Evolutionary conservation across 2,888 invertebrate genomes (phyloP).

Genomic region (Eupithecia pulchellata): DNA sequence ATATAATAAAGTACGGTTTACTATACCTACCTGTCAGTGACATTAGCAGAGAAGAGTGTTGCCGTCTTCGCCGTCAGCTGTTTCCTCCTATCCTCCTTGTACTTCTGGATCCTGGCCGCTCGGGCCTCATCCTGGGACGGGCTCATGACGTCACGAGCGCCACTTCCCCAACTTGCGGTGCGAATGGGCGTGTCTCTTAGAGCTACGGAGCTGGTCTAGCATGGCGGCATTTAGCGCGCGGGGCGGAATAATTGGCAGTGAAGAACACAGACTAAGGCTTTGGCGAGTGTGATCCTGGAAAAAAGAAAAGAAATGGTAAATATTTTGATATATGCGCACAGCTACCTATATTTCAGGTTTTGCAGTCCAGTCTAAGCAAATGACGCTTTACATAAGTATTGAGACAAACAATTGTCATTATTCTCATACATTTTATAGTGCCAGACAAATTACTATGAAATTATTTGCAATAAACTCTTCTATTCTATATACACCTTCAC

Average conservation of each 20-base stretch:
- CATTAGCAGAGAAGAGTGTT: conserved; percentile 87
- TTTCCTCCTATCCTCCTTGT: conserved; percentile 89
- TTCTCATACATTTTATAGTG: too few relatives aligned
- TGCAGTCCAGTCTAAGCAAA: too few relatives aligned
- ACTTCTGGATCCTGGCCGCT: conserved; percentile 88
- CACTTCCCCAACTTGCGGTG: conserved; percentile 58
- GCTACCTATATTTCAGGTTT: too few relatives aligned
- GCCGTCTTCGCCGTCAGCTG: conserved; percentile 87
- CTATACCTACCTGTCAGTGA: conserved; percentile 77
- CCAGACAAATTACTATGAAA: too few relatives aligned
- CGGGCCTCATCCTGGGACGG: conserved; percentile 80
- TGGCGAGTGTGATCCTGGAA: conserved; percentile 69
- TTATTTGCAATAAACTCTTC: too few relatives aligned
- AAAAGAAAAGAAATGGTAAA: conserved; percentile 40
- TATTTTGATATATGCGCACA: not conserved
- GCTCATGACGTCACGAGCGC: conserved; percentile 78
- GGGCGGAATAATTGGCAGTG: conserved; percentile 82
- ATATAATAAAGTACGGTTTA: not conserved
- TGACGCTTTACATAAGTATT: too few relatives aligned
- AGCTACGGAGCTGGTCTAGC: conserved; percentile 71
- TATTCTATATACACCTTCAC: too few relatives aligned
- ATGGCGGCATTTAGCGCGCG: conserved; percentile 79
- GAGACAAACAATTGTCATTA: too few relatives aligned
- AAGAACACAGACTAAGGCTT: conserved; percentile 71
- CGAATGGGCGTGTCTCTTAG: conserved; percentile 60